Base-by-base conservation (phyloP, 2,113 vertebrate genomes). In the Tautogolabrus adspersus region DNA sequence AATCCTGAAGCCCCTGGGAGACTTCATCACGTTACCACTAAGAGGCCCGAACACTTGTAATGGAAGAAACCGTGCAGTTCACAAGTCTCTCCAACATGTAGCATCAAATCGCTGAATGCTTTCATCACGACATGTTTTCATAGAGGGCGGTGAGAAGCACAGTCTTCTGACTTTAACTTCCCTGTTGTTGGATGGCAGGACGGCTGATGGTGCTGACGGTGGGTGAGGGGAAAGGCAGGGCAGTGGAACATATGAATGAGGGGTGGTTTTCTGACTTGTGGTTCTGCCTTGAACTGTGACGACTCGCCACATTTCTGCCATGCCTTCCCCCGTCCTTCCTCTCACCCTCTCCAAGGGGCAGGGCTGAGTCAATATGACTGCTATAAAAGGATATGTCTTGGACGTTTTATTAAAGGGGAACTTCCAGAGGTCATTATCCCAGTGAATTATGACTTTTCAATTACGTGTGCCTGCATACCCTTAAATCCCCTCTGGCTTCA, bases 41-140 rank as follows among this genome's bases (percentile, higher is more conserved):
- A 49, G 54, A 23, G 34, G 15, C 9, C 21, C 10, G 3, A 60
- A 12, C 8, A 19, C 22, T 52, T 46, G 34, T 40, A 66, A 21
- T 49, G 71, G 52, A 72, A 34, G 49, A 34, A 76, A 54, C 16
- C 23, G 16, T 13, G 22, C 26, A 52, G 58, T 69, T 83, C 65
- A 70, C 72, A 70, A 73, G 69, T 54, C 67, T 51, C 40, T 87
- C 59, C 34, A 42, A 86, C 83, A 83, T 57, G 30, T 79, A 84
- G 64, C 85, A 73, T 84, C 72, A 89, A 79, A 87, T 84, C 81
- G 38, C 72, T 75, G 81, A 79, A 65, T 77, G 67, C 76, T 80
- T 89, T 77, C 52, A 69, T n/a, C 46, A 61, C 82, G 82, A 83
- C 78, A 68, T 75, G 83, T 83, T 91, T 87, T 90, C 73, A 82